These are phyloP conservation scores for Perizoma affinitatum DNA, from an alignment of 2,888 invertebrate genomes.

Conservation along the genomic window DNA sequence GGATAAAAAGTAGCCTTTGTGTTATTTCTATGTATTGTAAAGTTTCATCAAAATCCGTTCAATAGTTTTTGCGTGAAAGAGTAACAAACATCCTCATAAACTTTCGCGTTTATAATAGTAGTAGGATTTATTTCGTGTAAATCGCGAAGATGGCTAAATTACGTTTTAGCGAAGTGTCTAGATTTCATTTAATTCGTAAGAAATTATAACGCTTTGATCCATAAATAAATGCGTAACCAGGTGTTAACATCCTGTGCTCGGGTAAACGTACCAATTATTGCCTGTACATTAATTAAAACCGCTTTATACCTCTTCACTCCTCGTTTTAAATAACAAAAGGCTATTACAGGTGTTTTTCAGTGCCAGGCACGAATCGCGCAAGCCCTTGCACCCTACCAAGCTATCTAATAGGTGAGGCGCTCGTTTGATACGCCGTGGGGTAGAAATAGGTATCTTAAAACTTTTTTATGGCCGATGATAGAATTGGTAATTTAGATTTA, in stretches of 20 bases:
- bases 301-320: conserved; percentile 58
- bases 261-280: conserved; percentile 57
- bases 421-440: conserved; percentile 39
- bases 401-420: conserved; percentile 60
- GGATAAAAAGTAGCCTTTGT: too few species aligned
- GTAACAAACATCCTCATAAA: too few species aligned
- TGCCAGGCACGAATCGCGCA: conserved; percentile 62
- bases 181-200: too few species aligned
- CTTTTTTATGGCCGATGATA: conserved; percentile 33
- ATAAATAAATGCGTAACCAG: conserved; percentile 17
- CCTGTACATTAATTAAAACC: conserved; percentile 53
- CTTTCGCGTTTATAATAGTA: too few species aligned
- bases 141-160: too few species aligned
- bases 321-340: conserved; percentile 72
- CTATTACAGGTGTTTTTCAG: conserved; percentile 66
- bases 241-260: conserved; percentile 24
- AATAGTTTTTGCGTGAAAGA: too few species aligned
- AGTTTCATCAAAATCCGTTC: too few species aligned
- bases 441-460: conserved; percentile 33
- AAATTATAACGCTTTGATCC: conserved; percentile 26
- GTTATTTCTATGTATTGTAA: too few species aligned
- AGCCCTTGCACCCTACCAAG: conserved; percentile 57
- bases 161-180: too few species aligned
- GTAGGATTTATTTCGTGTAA: too few species aligned
- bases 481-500: conserved; percentile 35